Evolutionary conservation across 2,888 invertebrate genomes (phyloP).

Genomic region (Leptinotarsa haldemani): DNA sequence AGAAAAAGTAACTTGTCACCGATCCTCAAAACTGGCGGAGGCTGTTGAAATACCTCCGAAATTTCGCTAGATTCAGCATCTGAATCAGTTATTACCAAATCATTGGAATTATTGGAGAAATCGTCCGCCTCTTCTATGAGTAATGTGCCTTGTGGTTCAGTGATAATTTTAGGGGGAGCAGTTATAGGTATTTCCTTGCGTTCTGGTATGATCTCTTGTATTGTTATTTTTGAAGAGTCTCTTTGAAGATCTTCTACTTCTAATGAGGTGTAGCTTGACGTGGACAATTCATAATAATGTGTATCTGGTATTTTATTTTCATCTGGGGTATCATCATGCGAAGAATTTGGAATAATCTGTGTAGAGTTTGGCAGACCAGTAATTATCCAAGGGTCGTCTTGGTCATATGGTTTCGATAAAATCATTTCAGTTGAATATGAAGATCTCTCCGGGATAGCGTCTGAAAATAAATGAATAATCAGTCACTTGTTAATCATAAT

Average conservation of each 20-base stretch:
- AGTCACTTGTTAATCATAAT: no score
- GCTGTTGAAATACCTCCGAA: slow-evolving; percentile 61
- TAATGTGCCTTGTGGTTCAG: slow-evolving; percentile 50
- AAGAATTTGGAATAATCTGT: slow-evolving; percentile 27
- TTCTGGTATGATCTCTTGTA: slow-evolving; percentile 73
- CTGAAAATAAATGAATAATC: neutral
- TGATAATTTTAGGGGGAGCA: slow-evolving; percentile 53
- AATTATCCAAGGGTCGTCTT: slow-evolving; percentile 40
- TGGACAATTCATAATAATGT: slow-evolving; percentile 38
- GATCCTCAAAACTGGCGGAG: slow-evolving; percentile 63
- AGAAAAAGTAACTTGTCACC: slow-evolving; percentile 63
- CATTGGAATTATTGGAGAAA: slow-evolving; percentile 51
- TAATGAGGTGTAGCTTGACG: slow-evolving; percentile 19
- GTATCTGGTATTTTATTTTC: slow-evolving; percentile 50
- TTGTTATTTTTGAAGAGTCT: slow-evolving; percentile 64
- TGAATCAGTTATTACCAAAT: slow-evolving; percentile 53
- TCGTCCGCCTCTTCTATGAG: slow-evolving; percentile 57
- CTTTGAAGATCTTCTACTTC: slow-evolving; percentile 39
- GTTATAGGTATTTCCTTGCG: slow-evolving; percentile 62
- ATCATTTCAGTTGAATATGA: slow-evolving; percentile 43
- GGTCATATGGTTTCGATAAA: slow-evolving; percentile 41
- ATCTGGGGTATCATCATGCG: slow-evolving; percentile 37
- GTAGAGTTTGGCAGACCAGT: slow-evolving; percentile 38
- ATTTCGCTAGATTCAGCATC: slow-evolving; percentile 62
- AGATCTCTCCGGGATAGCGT: slow-evolving; percentile 36